Conservation (phyloP, 1,140 invertebrate species). For the Anthonomus grandis region DNA sequence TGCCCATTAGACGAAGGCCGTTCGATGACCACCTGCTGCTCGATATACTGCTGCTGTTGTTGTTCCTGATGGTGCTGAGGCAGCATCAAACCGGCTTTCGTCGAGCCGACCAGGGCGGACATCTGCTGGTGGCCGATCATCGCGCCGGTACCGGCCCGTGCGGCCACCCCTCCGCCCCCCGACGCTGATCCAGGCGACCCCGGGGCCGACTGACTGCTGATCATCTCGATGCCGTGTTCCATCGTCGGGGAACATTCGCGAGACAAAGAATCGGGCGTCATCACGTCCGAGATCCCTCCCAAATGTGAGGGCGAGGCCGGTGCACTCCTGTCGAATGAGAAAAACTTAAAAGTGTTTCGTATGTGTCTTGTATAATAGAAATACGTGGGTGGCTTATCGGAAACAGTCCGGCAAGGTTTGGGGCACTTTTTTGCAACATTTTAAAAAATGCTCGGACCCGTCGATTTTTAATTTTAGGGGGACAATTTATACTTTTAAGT, state of each 20-base stretch:
- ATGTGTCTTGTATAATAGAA: too few relatives aligned
- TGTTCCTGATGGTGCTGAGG: constrained; percentile 39
- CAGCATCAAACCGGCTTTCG: constrained; percentile 48
- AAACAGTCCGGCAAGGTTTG: too few relatives aligned
- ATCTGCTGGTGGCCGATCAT: constrained; percentile 50
- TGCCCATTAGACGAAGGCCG: constrained; percentile 42
- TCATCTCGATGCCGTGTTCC: constrained; percentile 60
- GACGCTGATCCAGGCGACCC: constrained; percentile 57
- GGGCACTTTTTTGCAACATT: too few relatives aligned
- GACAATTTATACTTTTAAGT: too few relatives aligned
- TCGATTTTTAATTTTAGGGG: too few relatives aligned
- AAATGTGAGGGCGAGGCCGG: constrained; percentile 91
- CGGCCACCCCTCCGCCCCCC: too few relatives aligned
- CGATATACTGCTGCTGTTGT: constrained; percentile 27
- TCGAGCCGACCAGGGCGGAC: constrained; percentile 49
- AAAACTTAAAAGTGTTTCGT: too few relatives aligned
- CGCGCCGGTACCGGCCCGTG: constrained; percentile 39
- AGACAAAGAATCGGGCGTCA: constrained; percentile 84
- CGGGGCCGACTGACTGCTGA: constrained; percentile 69
- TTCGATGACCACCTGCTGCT: constrained; percentile 15
- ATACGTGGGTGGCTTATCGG: too few relatives aligned
- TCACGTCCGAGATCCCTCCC: constrained; percentile 74
- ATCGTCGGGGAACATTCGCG: constrained; percentile 78
- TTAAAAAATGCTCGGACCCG: too few relatives aligned
- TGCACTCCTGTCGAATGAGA: constrained; percentile 88